Base-by-base conservation (phyloP, 2,113 vertebrate species). In the Setophaga petechia region DNA sequence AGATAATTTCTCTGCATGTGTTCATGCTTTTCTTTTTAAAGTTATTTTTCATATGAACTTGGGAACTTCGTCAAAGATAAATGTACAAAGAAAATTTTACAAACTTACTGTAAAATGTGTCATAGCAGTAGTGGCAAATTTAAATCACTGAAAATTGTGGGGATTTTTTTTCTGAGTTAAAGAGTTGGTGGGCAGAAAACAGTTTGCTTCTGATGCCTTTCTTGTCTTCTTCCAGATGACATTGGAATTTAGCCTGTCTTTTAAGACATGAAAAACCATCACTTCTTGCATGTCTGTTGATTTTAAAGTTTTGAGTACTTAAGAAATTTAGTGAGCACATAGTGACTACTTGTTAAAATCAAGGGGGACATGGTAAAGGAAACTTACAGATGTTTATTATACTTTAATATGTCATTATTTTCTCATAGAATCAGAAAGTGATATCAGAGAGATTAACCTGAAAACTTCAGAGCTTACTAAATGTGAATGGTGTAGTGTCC, bases 401-500 rank as follows among this genome's bases (percentile, higher is more conserved):
- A 80, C 55, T 72, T 90, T 71, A 90, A 72, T 90, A 28, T 93
- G 83, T 33, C 30, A 18, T 86, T 82, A 11, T 96, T 97, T 96
- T 87, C 14, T 74, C 68, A 31, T 87, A 98, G 97, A 97, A 76
- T 96, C 95, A 55, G 98, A 98, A 94, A 91, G 82, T 52, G 97
- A 96, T 51, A 52, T 98, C 43, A 97, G 98, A 96, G 98, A 98
- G 39, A 97, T 99, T 73, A 97, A 97, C 71, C 97, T 99, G 43
- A 97, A 97, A 94, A 98, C 99, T 33, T 99, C 99, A 30, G 99
- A 99, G 96, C 98, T 99, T 94, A 98, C 98, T 87, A 98, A 98
- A 97, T 99, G 99, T 81, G 99, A 99, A 97, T 99, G 99, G 99
- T 99, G 99, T 96, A 98, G 97, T 84, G 98, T 99, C 47, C 97